These are phyloP conservation scores for Aphaenogaster floridana DNA, from an alignment of 1,140 invertebrate genomes.

Conservation along the genomic window DNA sequence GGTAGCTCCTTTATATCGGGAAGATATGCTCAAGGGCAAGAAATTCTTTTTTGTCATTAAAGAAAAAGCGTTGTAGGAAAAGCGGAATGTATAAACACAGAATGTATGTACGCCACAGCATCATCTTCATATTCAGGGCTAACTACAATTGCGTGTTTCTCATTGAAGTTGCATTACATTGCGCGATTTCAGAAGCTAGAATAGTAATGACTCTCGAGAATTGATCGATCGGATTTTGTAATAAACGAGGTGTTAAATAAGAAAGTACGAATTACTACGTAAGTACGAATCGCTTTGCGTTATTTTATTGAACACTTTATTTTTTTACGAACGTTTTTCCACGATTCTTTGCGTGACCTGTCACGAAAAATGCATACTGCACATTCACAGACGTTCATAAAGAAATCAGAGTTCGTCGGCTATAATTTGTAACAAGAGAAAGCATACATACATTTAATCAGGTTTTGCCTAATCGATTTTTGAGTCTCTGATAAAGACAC, in stretches of 20 bases:
- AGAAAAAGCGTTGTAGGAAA: not conserved
- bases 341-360: not conserved
- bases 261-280: not conserved
- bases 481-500: conserved; percentile 31
- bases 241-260: not conserved
- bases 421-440: conserved; percentile 27
- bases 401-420: conserved; percentile 20
- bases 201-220: not conserved
- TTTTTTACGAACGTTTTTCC: not conserved
- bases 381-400: not conserved
- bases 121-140: not conserved
- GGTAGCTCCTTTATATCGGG: conserved; percentile 60
- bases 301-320: conserved; percentile 5
- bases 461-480: conserved; percentile 46
- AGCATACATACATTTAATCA: conserved; percentile 17
- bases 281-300: conserved; percentile 4
- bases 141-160: not conserved
- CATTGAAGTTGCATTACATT: not conserved
- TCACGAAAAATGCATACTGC: not conserved
- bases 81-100: not conserved
- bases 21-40: not conserved
- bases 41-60: not conserved
- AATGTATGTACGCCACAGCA: not conserved
- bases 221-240: not conserved
- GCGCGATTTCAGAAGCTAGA: not conserved